Conservation (phyloP, 2,113 vertebrate species). For the Centrocercus urophasianus region DNA sequence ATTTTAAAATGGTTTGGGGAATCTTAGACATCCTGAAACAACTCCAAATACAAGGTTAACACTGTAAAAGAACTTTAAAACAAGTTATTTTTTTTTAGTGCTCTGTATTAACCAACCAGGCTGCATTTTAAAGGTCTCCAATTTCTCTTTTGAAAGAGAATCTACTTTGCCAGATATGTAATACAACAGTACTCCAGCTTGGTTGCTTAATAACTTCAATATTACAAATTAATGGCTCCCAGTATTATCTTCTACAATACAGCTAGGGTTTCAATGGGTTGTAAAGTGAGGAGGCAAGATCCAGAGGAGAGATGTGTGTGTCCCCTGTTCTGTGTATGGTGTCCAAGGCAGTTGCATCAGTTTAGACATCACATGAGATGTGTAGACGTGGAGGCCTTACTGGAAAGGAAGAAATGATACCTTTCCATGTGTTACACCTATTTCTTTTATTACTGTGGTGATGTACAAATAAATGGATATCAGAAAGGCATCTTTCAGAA, state of each 20-base stretch:
- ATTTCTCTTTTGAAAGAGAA: background rate
- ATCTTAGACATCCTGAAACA: slow-evolving; percentile 1
- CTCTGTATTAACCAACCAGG: background rate
- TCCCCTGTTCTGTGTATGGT: background rate
- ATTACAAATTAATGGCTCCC: background rate
- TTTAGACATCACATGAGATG: background rate
- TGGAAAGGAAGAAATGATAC: background rate
- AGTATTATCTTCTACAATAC: background rate
- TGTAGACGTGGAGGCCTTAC: background rate
- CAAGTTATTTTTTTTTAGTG: background rate
- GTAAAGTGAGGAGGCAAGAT: background rate
- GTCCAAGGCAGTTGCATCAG: background rate
- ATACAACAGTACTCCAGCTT: background rate
- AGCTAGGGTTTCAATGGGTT: background rate
- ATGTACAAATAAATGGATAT: background rate
- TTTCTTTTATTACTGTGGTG: background rate
- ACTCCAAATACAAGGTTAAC: background rate
- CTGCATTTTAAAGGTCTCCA: background rate
- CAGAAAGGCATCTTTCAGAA: background rate
- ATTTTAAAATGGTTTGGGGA: slow-evolving; percentile 17
- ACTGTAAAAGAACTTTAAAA: background rate
- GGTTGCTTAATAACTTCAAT: background rate
- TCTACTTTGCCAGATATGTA: background rate
- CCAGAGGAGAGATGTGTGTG: background rate
- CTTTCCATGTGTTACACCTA: background rate